Percentiles rank a stretch among this genome's conserved stretches.
Evolutionary conservation across 2,888 invertebrate species (phyloP).

Genomic region (Blastobasis lacticolella): DNA sequence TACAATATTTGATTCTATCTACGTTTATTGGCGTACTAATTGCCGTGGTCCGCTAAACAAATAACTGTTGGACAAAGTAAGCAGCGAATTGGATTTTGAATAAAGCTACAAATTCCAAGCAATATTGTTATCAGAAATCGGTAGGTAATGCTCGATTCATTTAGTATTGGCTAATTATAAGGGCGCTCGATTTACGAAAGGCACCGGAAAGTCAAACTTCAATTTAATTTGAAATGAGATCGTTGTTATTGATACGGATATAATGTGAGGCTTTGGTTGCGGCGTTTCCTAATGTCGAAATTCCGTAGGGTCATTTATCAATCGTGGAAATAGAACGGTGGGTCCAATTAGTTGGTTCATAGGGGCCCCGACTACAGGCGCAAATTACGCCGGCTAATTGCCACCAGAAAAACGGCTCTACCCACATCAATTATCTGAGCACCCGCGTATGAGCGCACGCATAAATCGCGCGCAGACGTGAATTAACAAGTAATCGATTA

Average conservation of each 20-base stretch:
- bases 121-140: constrained; percentile 21
- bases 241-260: constrained; percentile 21
- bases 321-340: constrained; percentile 21
- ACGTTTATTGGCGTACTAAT: too few species aligned
- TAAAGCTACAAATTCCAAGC: constrained; percentile 21
- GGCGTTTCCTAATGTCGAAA: constrained; percentile 19
- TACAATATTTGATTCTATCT: too few species aligned
- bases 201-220: constrained; percentile 21
- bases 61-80: constrained; percentile 15
- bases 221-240: constrained; percentile 25
- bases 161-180: constrained; percentile 38
- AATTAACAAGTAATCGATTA: constrained; percentile 19
- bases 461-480: constrained; percentile 10
- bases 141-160: constrained; percentile 20
- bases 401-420: constrained; percentile 36
- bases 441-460: constrained; percentile 12
- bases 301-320: constrained; percentile 6
- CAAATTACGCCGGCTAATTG: constrained; percentile 22
- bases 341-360: constrained; percentile 28
- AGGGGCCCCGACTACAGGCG: constrained; percentile 18
- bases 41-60: too few species aligned
- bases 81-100: constrained; percentile 10
- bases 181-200: constrained; percentile 28
- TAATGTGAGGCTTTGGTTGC: constrained; percentile 3
- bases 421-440: constrained; percentile 28